Conservation (phyloP, 2,113 vertebrate species). For the Megaleporinus macrocephalus region DNA sequence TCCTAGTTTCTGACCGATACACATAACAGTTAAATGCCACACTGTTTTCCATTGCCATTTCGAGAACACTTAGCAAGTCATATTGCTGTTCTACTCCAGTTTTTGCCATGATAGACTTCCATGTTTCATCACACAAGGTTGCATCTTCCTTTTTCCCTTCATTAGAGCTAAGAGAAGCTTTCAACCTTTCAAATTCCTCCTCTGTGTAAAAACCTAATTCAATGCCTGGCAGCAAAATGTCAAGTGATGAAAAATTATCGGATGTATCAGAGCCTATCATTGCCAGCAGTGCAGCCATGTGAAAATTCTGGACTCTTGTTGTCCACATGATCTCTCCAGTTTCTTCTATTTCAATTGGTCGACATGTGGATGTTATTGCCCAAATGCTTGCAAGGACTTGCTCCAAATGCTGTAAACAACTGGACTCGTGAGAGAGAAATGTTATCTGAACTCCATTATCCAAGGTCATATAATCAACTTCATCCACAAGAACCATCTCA, state of each 20-base stretch:
- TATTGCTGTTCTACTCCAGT: constrained; percentile 46
- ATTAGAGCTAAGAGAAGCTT: neutral
- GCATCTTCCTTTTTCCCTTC: neutral
- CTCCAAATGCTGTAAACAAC: constrained; percentile 56
- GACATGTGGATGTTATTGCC: constrained; percentile 45
- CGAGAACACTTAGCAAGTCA: constrained; percentile 42
- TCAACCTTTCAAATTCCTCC: constrained; percentile 33
- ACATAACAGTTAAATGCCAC: constrained; percentile 46
- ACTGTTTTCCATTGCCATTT: constrained; percentile 18
- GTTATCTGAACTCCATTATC: constrained; percentile 26
- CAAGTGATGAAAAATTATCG: constrained; percentile 9
- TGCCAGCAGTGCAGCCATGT: constrained; percentile 40
- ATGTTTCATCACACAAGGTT: neutral
- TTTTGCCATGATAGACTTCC: constrained; percentile 41
- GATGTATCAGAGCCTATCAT: constrained; percentile 28
- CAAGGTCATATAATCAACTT: constrained; percentile 63
- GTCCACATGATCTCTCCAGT: constrained; percentile 47
- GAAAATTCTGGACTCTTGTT: neutral
- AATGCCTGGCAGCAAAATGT: constrained; percentile 33
- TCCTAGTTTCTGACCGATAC: constrained; percentile 22
- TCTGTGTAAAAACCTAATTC: constrained; percentile 47
- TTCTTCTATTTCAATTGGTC: constrained; percentile 46
- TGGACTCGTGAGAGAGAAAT: constrained; percentile 56
- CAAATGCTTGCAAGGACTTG: constrained; percentile 56
- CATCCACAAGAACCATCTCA: constrained; percentile 60